Conservation (phyloP, 2,888 invertebrate genomes). For the Luperina nickerlii region DNA sequence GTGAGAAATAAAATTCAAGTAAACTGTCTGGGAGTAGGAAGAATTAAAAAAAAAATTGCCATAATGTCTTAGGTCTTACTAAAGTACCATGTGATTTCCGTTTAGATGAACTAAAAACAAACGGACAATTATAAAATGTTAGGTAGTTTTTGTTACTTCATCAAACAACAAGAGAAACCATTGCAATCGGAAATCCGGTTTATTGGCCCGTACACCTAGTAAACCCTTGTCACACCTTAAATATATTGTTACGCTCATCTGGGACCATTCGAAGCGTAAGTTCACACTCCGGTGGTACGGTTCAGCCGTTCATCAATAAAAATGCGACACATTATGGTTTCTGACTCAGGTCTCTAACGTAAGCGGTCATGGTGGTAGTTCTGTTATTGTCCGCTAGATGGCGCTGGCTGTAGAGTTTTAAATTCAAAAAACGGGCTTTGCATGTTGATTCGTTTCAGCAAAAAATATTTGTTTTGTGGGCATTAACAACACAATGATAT, state of each 20-base stretch:
- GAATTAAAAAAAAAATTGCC: background rate
- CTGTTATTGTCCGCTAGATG: constrained; percentile 32
- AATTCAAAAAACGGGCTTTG: background rate
- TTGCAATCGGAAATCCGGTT: background rate
- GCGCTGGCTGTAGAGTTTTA: constrained; percentile 4
- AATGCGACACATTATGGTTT: background rate
- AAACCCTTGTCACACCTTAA: background rate
- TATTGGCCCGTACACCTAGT: background rate
- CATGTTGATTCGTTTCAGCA: background rate
- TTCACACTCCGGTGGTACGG: background rate
- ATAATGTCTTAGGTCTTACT: background rate
- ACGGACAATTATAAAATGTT: background rate
- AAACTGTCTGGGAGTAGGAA: background rate
- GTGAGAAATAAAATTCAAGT: background rate
- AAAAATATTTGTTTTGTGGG: background rate
- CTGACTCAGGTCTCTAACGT: background rate
- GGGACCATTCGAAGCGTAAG: background rate
- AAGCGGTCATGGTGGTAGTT: background rate
- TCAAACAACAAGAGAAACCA: background rate
- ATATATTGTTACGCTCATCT: background rate
- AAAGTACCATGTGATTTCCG: background rate
- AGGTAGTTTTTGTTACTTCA: background rate
- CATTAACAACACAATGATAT: background rate
- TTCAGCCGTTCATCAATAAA: background rate
- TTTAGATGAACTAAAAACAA: background rate